Percentiles rank a stretch among this genome's conserved stretches.
Evolutionary conservation across 2,797 vertebrate species (phyloP).

Genomic region (Urophycis tenuis): DNA sequence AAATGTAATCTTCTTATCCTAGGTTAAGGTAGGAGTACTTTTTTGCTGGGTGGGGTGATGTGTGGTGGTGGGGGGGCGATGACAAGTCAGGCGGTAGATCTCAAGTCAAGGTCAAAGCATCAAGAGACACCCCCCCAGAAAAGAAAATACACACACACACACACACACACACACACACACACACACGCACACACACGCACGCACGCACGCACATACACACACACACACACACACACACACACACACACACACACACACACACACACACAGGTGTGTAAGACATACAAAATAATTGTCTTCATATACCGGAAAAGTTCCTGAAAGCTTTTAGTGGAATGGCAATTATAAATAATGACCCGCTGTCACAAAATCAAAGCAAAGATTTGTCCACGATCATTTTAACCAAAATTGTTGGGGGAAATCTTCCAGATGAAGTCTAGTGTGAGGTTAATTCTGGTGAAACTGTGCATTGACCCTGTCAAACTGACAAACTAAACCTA

Average conservation of each 20-base stretch:
- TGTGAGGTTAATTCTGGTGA: no score
- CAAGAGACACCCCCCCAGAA: neutral
- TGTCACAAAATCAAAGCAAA: neutral
- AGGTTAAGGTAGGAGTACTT: slow-evolving; percentile 11
- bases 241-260: no score
- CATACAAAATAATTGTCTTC: neutral
- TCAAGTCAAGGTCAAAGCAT: slow-evolving; percentile 1
- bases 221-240: neutral
- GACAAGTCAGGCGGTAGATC: neutral
- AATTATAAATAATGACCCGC: no score
- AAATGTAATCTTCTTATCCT: neutral
- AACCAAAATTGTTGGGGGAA: neutral
- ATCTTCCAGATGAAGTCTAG: neutral
- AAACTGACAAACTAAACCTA: no score
- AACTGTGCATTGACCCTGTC: no score
- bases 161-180: neutral
- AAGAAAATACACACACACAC: no score
- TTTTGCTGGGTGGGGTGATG: no score
- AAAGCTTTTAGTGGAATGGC: no score
- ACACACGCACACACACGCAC: no score
- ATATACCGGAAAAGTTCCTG: no score
- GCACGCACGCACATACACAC: neutral
- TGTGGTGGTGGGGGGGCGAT: neutral
- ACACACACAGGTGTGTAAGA: no score
- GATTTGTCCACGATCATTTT: neutral